These are phyloP conservation scores for Leptinotarsa peninsularis DNA, from an alignment of 2,888 invertebrate genomes.

Conservation along the genomic window DNA sequence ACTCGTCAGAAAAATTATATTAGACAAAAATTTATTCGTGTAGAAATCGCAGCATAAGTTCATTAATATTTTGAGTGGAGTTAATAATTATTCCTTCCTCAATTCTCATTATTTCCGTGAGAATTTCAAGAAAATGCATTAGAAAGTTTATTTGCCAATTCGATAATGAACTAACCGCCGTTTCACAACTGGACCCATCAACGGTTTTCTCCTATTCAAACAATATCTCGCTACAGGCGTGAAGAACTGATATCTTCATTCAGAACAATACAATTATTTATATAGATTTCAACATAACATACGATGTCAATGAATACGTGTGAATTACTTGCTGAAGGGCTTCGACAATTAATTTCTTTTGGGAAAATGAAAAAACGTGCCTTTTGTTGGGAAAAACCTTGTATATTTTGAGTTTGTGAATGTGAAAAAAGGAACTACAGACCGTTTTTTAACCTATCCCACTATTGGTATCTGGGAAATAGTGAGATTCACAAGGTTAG, in stretches of 20 bases:
- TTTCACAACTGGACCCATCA: conserved; percentile 17
- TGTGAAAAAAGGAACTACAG: too few relatives aligned
- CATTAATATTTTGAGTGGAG: conserved; percentile 17
- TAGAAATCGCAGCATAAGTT: not conserved
- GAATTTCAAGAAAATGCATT: conserved; percentile 20
- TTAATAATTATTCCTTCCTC: conserved; percentile 18
- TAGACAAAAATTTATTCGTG: conserved; percentile 7
- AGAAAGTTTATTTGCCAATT: conserved; percentile 21
- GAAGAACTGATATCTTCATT: conserved; percentile 24
- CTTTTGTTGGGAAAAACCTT: too few relatives aligned
- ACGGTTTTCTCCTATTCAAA: conserved; percentile 14
- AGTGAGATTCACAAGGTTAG: too few relatives aligned
- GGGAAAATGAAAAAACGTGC: too few relatives aligned
- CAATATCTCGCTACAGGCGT: conserved; percentile 1
- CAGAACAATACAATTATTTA: not conserved
- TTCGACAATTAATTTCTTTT: too few relatives aligned
- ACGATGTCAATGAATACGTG: too few relatives aligned
- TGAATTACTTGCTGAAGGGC: too few relatives aligned
- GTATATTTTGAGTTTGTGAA: too few relatives aligned
- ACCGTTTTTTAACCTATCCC: too few relatives aligned
- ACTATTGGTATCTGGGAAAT: too few relatives aligned
- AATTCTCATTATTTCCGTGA: conserved; percentile 19
- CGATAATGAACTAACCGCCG: conserved; percentile 12
- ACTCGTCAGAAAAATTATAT: conserved; percentile 6
- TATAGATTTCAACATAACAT: not conserved